phyloP scores from a whole-genome alignment of 2,797 vertebrate genomes.

The Sebastes kiyomatsui region DNA sequence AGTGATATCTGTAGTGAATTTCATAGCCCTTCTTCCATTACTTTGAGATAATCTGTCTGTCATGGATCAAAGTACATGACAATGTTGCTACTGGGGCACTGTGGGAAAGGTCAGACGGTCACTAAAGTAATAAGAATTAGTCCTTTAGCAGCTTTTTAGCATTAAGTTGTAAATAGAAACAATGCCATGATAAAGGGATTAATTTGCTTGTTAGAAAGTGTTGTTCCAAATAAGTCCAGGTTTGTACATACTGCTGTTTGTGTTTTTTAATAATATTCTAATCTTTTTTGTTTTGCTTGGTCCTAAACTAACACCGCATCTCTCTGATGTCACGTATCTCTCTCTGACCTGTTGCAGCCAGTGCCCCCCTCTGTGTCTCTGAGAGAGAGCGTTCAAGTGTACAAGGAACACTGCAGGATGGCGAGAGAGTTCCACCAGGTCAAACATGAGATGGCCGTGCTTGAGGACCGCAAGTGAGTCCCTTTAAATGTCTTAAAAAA shows the following conservation, averaged over 20 bases:
- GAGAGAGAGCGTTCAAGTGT: conserved; percentile 93
- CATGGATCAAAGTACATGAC: not conserved
- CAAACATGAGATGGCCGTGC: conserved; percentile 91
- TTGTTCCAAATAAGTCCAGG: not conserved
- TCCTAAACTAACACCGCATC: not conserved
- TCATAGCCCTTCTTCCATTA: not conserved
- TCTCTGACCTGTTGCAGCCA: conserved; percentile 79
- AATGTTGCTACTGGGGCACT: not conserved
- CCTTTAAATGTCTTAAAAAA: not conserved
- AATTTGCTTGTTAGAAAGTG: not conserved
- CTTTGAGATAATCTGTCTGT: not conserved
- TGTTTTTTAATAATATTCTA: not conserved
- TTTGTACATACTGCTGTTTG: not conserved
- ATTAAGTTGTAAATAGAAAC: not conserved
- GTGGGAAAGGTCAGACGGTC: not conserved
- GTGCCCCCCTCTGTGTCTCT: conserved; percentile 92
- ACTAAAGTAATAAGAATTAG: not conserved
- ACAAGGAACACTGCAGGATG: conserved; percentile 96
- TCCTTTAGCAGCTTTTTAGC: not conserved
- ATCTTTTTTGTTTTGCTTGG: not conserved
- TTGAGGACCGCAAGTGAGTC: conserved; percentile 95
- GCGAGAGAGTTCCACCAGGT: conserved; percentile 95
- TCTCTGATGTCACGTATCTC: not conserved
- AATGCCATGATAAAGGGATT: not conserved
- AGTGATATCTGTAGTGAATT: not conserved